Evolutionary conservation across 2,888 invertebrate species (phyloP), one percentile per base, ranked within the genome.

Genomic region (Tuberolachnus salignus): DNA sequence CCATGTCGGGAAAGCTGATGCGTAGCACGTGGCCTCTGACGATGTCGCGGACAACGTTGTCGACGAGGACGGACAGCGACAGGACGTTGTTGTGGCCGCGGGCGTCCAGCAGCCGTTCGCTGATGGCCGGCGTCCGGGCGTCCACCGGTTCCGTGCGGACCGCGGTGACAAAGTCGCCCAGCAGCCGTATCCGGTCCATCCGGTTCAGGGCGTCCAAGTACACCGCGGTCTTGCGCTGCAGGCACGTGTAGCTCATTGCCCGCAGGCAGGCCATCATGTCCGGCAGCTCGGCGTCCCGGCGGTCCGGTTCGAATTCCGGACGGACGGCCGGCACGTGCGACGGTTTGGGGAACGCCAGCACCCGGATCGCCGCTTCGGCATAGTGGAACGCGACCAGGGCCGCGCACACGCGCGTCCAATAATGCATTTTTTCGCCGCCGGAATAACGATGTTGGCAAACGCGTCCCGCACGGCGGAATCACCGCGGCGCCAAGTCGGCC

Each of bases 221-320:
- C 59, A 87, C 83, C 11, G 89, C 85, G 3, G 90, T 87, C 83
- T 89, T 88, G 81, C 86, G 88, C 83, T 89, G 89, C 23, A 89
- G 84, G 83, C 90, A 90, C 44, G 85, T 84, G 80, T 88, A 87
- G 0, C 90, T 90, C 1, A 89, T 83, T 83, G 87, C 86, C n/a
- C 88, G 67, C 63, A 90, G 85, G 82, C 90, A 90, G 81, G 88
- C 85, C 44, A 74, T 8, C 67, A 86, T 80, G 84, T 89, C 87
- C 82, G 89, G 86, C 83, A 87, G 85, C 84, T 87, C 82, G 90
- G 85, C 59, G 85, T 23, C 9, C 23, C 9, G 4, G 19, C 49
- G 71, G n/a, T 34, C 34, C 34, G 4, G 19, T 8, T 26, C 71
- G n/a, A 14, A 3, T 11, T 46, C 11, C 46, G 59, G 57, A 8